Percentiles rank a stretch among this genome's conserved stretches.
phyloP scores from a whole-genome alignment of 1,140 invertebrate species.

The Cylas formicarius region DNA sequence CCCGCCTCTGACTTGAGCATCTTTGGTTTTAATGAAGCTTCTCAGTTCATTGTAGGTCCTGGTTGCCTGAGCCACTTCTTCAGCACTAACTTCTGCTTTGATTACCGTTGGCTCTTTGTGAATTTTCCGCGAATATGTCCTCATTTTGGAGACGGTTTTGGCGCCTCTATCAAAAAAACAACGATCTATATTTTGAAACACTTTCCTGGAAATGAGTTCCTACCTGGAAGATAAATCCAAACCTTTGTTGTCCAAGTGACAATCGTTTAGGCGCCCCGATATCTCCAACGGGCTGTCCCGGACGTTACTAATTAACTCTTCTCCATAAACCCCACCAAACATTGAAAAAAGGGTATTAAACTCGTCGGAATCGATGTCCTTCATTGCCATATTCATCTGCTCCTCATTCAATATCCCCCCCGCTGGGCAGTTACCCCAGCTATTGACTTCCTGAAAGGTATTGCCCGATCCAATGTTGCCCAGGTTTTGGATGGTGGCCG shows the following conservation, averaged over 20 bases:
- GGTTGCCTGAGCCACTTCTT: slow-evolving; percentile 22
- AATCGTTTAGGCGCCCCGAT: slow-evolving; percentile 2
- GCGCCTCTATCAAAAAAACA: too few relatives aligned
- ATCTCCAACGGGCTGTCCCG: slow-evolving; percentile 2
- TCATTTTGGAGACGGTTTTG: too few relatives aligned
- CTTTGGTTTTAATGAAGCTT: slow-evolving; percentile 29
- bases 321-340: slow-evolving; percentile 12
- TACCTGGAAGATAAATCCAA: too few relatives aligned
- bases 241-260: too few relatives aligned
- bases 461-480: background rate
- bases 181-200: too few relatives aligned
- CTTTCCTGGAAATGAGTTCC: too few relatives aligned
- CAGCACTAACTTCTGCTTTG: slow-evolving; percentile 39
- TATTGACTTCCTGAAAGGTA: slow-evolving; percentile 4
- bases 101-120: slow-evolving; percentile 2
- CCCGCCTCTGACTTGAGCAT: slow-evolving; percentile 15
- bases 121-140: too few relatives aligned
- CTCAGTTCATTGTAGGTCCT: slow-evolving; percentile 22
- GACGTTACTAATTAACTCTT: background rate
- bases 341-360: slow-evolving; percentile 25
- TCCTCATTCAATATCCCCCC: slow-evolving; percentile 13
- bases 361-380: slow-evolving; percentile 31
- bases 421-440: slow-evolving; percentile 12
- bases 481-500: slow-evolving; percentile 14
- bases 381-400: slow-evolving; percentile 18